Conservation (phyloP, 2,113 vertebrate genomes). For the Otolemur garnettii region DNA sequence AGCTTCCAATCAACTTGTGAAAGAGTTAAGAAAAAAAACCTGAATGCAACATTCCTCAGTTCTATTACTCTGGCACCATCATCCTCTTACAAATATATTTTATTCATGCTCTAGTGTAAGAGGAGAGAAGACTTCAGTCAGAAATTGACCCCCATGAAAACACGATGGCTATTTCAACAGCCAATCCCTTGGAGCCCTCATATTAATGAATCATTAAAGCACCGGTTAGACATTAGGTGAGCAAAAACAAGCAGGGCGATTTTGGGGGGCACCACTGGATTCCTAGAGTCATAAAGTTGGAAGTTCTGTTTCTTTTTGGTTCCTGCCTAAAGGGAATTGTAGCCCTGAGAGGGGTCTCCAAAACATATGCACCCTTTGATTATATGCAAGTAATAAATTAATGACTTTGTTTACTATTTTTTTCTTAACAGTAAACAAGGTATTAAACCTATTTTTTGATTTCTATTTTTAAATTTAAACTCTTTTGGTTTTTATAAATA, state of each 20-base stretch:
- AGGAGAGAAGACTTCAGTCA: conserved; percentile 64
- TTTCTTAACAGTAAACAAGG: not conserved
- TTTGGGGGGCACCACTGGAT: conserved; percentile 16
- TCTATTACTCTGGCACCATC: conserved; percentile 42
- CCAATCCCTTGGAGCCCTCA: conserved; percentile 54
- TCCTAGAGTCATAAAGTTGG: conserved; percentile 29
- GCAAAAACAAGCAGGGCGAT: conserved; percentile 42
- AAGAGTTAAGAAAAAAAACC: conserved; percentile 73
- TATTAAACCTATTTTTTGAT: not conserved
- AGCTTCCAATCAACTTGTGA: conserved; percentile 69
- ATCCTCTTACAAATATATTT: conserved; percentile 59
- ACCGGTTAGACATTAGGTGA: not conserved
- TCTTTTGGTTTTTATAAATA: not conserved
- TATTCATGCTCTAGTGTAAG: conserved; percentile 65
- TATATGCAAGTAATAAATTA: conserved; percentile 25
- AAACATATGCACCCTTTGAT: not conserved
- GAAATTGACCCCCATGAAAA: conserved; percentile 67
- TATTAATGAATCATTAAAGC: conserved; percentile 59
- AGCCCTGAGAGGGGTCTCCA: not conserved
- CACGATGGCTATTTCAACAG: conserved; percentile 27
- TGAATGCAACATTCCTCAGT: conserved; percentile 41
- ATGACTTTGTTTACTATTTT: not conserved
- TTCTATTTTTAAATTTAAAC: conserved; percentile 33
- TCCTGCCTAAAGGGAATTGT: not conserved
- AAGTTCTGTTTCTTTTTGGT: conserved; percentile 49